phyloP scores from a whole-genome alignment of 2,888 invertebrate genomes.

The Enoplolaimus lenunculus region DNA sequence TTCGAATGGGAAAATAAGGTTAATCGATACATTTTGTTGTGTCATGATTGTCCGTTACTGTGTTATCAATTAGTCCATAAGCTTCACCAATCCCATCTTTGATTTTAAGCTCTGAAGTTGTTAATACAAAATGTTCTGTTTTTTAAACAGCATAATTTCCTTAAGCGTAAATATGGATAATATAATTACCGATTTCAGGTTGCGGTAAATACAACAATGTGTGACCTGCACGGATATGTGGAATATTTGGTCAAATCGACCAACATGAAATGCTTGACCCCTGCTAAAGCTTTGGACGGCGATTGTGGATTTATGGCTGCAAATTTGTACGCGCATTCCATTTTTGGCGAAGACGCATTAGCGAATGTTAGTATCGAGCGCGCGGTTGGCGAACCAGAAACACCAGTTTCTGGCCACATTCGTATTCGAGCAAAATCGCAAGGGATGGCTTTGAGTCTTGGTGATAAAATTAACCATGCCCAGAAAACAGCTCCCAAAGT shows the following conservation, averaged over 20 bases:
- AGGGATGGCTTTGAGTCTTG: slow-evolving; percentile 96
- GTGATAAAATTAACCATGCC: slow-evolving; percentile 71
- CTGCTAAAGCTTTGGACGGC: slow-evolving; percentile 56
- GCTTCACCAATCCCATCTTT: too few relatives aligned
- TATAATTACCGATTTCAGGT: too few relatives aligned
- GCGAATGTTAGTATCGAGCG: slow-evolving; percentile 98
- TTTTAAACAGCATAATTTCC: too few relatives aligned
- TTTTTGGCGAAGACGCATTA: slow-evolving; percentile 81
- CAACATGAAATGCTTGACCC: slow-evolving; percentile 97
- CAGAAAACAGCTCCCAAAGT: slow-evolving; percentile 15
- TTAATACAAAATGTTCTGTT: too few relatives aligned
- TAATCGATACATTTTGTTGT: slow-evolving; percentile 18
- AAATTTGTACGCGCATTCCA: slow-evolving; percentile 80
- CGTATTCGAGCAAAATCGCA: slow-evolving; percentile 95
- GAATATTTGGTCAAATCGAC: slow-evolving; percentile 79
- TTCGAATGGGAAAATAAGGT: slow-evolving; percentile 99
- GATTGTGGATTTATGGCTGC: slow-evolving; percentile 99
- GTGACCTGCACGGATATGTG: slow-evolving; percentile 79
- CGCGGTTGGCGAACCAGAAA: slow-evolving; percentile 47
- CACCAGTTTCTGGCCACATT: slow-evolving; percentile 88
- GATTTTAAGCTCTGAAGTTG: too few relatives aligned
- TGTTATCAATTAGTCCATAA: too few relatives aligned
- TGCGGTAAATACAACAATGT: slow-evolving; percentile 76
- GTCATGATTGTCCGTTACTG: too few relatives aligned
- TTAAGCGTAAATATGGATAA: too few relatives aligned